Conservation (phyloP, 2,888 invertebrate species). For the Neoaliturus tenellus region DNA sequence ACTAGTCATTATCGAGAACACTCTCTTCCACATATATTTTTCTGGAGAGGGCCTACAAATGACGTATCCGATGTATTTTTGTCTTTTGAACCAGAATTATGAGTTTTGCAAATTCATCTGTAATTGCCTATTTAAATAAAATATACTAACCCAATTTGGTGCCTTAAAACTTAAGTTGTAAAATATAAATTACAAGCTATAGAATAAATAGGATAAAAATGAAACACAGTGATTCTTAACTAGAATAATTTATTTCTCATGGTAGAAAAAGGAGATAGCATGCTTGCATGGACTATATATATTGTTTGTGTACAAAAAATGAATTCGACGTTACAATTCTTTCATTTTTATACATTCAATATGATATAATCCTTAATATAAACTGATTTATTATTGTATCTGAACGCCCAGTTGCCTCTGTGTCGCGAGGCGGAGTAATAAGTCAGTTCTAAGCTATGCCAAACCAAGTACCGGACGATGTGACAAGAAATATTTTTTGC, state of each 20-base stretch:
- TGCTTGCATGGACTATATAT: slow-evolving; percentile 66
- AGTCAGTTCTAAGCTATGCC: slow-evolving; percentile 55
- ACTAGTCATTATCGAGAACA: no score
- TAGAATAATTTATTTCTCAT: slow-evolving; percentile 69
- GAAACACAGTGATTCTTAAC: slow-evolving; percentile 63
- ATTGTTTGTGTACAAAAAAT: slow-evolving; percentile 59
- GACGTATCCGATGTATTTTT: no score
- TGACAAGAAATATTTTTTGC: slow-evolving; percentile 36
- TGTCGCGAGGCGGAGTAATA: slow-evolving; percentile 46
- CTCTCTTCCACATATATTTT: no score
- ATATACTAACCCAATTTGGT: no score
- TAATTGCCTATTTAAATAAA: no score
- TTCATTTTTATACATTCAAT: slow-evolving; percentile 58
- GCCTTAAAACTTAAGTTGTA: no score
- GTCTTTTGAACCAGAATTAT: no score
- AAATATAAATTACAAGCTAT: no score
- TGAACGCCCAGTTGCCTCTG: slow-evolving; percentile 57
- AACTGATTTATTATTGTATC: slow-evolving; percentile 60
- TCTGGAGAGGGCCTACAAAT: no score
- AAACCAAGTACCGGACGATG: slow-evolving; percentile 49
- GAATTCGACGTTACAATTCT: slow-evolving; percentile 59
- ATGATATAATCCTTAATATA: slow-evolving; percentile 58
- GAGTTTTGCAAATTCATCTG: no score
- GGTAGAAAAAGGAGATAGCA: slow-evolving; percentile 69
- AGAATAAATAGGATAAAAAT: neutral